phyloP scores from a whole-genome alignment of 1,140 invertebrate genomes.

The Drosophila pectinifera region DNA sequence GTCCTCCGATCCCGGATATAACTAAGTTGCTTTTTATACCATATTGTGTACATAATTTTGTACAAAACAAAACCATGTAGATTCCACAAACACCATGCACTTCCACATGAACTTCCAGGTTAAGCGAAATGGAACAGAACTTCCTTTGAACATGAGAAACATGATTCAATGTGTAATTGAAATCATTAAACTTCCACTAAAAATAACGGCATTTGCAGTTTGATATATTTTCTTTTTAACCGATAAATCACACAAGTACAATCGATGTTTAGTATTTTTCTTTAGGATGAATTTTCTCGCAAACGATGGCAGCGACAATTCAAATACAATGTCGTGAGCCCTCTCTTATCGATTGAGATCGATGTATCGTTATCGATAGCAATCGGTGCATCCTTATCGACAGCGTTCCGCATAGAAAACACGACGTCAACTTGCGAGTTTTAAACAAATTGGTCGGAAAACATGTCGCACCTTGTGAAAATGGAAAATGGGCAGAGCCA shows the following conservation, averaged over 20 bases:
- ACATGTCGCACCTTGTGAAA: constrained; percentile 83
- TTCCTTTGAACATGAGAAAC: constrained; percentile 37
- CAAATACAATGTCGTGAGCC: too few species aligned
- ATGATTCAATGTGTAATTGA: constrained; percentile 42
- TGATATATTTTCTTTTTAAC: too few species aligned
- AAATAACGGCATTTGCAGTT: constrained; percentile 4
- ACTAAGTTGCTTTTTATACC: constrained; percentile 46
- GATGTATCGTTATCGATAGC: too few species aligned
- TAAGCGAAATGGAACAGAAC: constrained; percentile 42
- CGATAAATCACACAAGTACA: too few species aligned
- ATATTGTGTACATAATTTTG: constrained; percentile 49
- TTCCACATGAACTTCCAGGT: constrained; percentile 69
- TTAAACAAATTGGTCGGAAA: constrained; percentile 18
- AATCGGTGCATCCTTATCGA: too few species aligned
- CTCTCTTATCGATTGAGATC: too few species aligned
- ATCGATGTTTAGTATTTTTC: too few species aligned
- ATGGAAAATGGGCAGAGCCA: constrained; percentile 89
- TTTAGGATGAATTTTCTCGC: too few species aligned
- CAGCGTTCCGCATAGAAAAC: too few species aligned
- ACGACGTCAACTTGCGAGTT: constrained; percentile 44
- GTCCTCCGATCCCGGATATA: constrained; percentile 26
- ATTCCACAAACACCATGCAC: constrained; percentile 58
- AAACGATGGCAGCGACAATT: too few species aligned
- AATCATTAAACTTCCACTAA: constrained; percentile 63
- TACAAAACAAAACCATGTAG: constrained; percentile 44